Base-by-base conservation (phyloP, 2,888 invertebrate genomes). In the Drosophila acutilabella region DNA sequence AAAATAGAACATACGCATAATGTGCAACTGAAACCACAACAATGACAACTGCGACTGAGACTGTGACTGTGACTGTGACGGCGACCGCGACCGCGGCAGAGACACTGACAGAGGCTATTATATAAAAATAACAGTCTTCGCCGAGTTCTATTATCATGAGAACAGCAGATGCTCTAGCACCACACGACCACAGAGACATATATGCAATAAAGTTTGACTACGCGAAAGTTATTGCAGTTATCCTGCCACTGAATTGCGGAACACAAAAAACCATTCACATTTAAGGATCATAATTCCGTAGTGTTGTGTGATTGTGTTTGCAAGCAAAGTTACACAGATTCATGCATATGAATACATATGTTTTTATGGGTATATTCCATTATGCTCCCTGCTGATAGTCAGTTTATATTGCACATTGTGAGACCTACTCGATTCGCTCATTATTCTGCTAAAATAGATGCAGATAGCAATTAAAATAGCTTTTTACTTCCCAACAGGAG, bases 1-100 rank as follows among this genome's bases (percentile, higher is more conserved):
- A 69, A 71, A 80, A 80, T 72, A 62, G 57, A 76, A 69, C 78
- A 82, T 75, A 80, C 82, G 75, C 78, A 78, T 10, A 44, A 59
- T 71, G 64, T 67, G 69, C 36, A 36, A 33, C 54, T 66, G 14
- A 56, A 68, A 56, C 71, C 71, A 68, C 67, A 70, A 77, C 69
- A 80, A 77, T 77, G 57, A 59, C 52, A 73, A 71, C 36, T 59
- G 48, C 51, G 10, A 30, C 8, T 30, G 54, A 47, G 23, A 23
- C 23, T 23, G 23, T 0, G 6, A 23, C 23, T 23, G 23, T 1
- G 23, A 23, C 23, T 0, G 23, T 6, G 23, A 23, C 23, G 6
- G 23, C 6, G 23, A 23, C 23, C 0, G 23, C 23, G 23, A 23
- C 5, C 23, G 23, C 23, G 23, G 23, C 23, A 23, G 23, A 23